phyloP scores from a whole-genome alignment of 64 coral and sea anemone species.

The Pocillopora verrucosa region DNA sequence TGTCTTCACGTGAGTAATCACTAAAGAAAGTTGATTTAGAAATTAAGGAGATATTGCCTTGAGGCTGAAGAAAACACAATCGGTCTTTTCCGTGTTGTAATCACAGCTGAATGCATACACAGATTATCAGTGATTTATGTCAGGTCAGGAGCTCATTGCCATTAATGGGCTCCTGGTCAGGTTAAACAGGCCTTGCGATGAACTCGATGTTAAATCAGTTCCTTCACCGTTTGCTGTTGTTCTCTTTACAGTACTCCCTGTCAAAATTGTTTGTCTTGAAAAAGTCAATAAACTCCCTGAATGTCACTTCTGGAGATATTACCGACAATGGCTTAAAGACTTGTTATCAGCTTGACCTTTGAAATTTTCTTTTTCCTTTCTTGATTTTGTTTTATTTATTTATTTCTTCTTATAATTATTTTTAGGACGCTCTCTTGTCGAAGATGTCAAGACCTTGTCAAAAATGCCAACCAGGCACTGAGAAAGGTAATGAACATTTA shows the following conservation, averaged over 20 bases:
- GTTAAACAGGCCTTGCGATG: too few species aligned
- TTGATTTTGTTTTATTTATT: neutral
- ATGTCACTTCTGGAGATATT: neutral
- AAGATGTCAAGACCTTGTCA: neutral
- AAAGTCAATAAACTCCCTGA: neutral
- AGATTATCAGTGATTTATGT: too few species aligned
- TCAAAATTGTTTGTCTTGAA: neutral
- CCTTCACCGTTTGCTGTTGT: neutral
- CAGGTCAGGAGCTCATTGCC: too few species aligned
- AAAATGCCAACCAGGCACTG: neutral
- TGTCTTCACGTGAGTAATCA: too few species aligned
- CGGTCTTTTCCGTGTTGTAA: too few species aligned
- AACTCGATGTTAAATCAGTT: neutral
- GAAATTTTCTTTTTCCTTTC: neutral
- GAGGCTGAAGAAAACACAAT: too few species aligned
- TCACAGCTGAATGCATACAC: too few species aligned
- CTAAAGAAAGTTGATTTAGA: too few species aligned
- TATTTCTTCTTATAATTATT: neutral
- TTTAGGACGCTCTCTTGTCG: neutral
- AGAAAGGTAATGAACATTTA: neutral
- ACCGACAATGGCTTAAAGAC: too few species aligned
- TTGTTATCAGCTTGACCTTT: too few species aligned
- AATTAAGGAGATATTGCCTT: too few species aligned
- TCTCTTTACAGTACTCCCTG: neutral
- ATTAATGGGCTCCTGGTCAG: too few species aligned